phyloP scores from a whole-genome alignment of 2,113 vertebrate genomes.

The Procavia capensis region DNA sequence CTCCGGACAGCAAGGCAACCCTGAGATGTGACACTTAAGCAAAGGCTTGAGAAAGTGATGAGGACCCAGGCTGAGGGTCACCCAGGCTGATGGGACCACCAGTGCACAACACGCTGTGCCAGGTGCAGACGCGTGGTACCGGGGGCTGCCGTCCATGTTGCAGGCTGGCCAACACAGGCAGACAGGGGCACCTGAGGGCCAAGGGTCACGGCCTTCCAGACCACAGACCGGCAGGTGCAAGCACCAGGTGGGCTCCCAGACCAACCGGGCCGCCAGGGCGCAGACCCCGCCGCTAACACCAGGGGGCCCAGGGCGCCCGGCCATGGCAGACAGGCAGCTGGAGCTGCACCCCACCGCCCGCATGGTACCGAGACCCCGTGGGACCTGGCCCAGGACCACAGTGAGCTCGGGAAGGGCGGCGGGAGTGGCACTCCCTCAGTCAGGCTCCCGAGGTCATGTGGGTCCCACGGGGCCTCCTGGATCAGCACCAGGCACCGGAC shows the following conservation, averaged over 20 bases:
- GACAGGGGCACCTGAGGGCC: neutral
- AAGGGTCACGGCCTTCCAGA: neutral
- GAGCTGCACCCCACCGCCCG: no score
- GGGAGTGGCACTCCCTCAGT: no score
- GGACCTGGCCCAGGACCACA: neutral
- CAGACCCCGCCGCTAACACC: neutral
- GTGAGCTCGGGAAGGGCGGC: neutral
- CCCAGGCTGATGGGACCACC: neutral
- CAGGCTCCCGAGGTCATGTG: neutral
- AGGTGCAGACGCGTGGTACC: no score
- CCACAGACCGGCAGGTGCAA: neutral
- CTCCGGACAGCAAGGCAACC: neutral
- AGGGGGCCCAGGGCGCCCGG: slow-evolving; percentile 17
- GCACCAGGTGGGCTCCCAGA: no score
- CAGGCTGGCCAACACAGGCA: neutral
- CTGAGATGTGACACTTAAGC: neutral
- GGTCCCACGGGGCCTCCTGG: neutral
- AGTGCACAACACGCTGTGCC: no score
- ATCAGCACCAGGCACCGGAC: neutral
- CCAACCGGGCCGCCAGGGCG: neutral
- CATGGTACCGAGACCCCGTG: no score
- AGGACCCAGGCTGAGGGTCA: neutral
- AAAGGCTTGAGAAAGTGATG: neutral
- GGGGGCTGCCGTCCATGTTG: neutral
- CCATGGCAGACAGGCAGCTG: neutral